Conservation (phyloP, 1,140 invertebrate species). For the Temnothorax longispinosus region DNA sequence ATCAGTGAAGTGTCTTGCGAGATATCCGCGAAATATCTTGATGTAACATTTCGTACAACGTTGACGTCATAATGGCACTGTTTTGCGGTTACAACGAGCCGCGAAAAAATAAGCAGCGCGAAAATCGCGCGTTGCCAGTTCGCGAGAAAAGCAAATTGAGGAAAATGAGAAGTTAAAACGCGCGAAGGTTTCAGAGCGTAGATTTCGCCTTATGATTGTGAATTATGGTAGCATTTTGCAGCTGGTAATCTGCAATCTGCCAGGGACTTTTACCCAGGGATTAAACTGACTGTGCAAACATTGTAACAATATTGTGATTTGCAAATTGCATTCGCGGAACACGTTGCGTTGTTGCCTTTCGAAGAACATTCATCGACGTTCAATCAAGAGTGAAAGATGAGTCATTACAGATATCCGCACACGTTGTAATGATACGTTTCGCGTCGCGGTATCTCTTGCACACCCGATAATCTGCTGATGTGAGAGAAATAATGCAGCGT, state of each 20-base stretch:
- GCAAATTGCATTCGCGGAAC: conserved; percentile 47
- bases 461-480: conserved; percentile 50
- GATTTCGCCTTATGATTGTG: neutral
- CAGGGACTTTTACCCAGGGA: neutral
- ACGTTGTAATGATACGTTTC: conserved; percentile 62
- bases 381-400: conserved; percentile 51
- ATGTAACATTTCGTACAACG: conserved; percentile 4
- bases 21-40: neutral
- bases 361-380: conserved; percentile 1
- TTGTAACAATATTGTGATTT: conserved; percentile 57
- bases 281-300: neutral
- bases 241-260: neutral
- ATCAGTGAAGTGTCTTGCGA: neutral
- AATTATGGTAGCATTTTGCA: conserved; percentile 13
- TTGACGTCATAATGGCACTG: neutral
- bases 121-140: conserved; percentile 21
- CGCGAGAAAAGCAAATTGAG: conserved; percentile 24
- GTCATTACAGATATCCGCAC: conserved; percentile 2
- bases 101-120: conserved; percentile 24
- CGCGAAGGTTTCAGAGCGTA: conserved; percentile 16
- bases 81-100: conserved; percentile 32
- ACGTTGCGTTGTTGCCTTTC: neutral
- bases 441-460: conserved; percentile 13
- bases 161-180: conserved; percentile 23
- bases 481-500: conserved; percentile 21